Percentiles rank a stretch among this genome's conserved stretches.
phyloP scores from a whole-genome alignment of 2,888 invertebrate species.

The Dione juno region DNA sequence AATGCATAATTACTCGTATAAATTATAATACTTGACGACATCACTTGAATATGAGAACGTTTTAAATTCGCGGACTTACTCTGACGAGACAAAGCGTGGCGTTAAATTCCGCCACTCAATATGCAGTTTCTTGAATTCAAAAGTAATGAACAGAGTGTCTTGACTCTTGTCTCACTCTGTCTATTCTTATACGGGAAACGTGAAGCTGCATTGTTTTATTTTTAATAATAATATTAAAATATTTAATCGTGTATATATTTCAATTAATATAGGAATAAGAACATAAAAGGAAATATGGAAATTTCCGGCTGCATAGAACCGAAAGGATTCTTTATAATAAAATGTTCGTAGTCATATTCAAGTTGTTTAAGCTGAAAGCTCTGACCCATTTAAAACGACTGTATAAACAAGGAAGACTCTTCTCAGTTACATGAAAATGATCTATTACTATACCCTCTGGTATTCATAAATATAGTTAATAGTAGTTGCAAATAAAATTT shows the following conservation, averaged over 20 bases:
- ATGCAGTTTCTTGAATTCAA: no score
- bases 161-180: no score
- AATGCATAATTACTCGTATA: no score
- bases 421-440: slow-evolving; percentile 26
- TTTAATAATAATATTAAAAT: no score
- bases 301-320: slow-evolving; percentile 19
- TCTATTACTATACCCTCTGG: slow-evolving; percentile 5
- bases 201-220: no score
- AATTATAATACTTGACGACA: no score
- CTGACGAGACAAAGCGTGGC: no score
- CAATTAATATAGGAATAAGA: background rate
- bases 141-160: no score
- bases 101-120: no score
- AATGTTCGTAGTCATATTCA: slow-evolving; percentile 21
- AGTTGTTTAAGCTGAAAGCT: slow-evolving; percentile 29
- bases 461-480: slow-evolving; percentile 24
- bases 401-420: slow-evolving; percentile 27
- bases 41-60: no score
- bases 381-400: slow-evolving; percentile 24
- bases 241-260: background rate
- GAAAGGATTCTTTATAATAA: slow-evolving; percentile 23
- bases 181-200: no score
- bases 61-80: no score
- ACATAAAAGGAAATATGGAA: slow-evolving; percentile 15
- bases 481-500: slow-evolving; percentile 33